Base-by-base conservation (phyloP, 1,140 invertebrate species). In the Procambarus virginalis region DNA sequence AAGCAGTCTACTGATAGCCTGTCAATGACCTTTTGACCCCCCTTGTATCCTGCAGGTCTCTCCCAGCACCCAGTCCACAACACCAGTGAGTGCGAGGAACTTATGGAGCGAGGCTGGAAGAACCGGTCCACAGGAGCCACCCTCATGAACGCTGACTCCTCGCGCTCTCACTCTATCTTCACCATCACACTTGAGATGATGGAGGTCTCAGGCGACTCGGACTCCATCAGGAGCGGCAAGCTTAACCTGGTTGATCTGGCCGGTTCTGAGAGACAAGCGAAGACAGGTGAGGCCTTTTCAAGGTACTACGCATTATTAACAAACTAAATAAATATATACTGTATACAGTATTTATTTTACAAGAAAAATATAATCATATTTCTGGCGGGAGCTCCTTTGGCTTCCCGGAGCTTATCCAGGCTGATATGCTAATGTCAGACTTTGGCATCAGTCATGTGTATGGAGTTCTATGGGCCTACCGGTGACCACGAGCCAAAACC, bases 231-330 rank as follows among this genome's bases (percentile, higher is more conserved):
- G 84, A 95, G 96, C 76, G 98, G 98, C 0, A 97, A 98, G 93
- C 94, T 99, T 3, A 98, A 98, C 94, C 94, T 99, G 55, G 98
- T 98, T 0, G 97, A 98, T 94, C 94, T 98, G 90, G 97, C 97
- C 45, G 98, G 98, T 3, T 97, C 97, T 89, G 98, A 98, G 93
- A 94, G 97, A 91, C 97, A 98, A 93, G 95, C 96, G 0, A 98
- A 98, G 93, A 98, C 97, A 58, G 94, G 95, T 96, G 92, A 93
- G 92, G 49, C 6, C 51, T 12, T 55, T 12, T 55, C 51, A n/a
- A n/a, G n/a, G n/a, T n/a, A n/a, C n/a, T n/a, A n/a, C n/a, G n/a
- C n/a, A n/a, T n/a, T n/a, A n/a, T n/a, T n/a, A n/a, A n/a, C n/a
- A n/a, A n/a, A n/a, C n/a, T n/a, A n/a, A n/a, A n/a, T n/a, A n/a